Conservation (phyloP, 2,113 vertebrate genomes). For the Manacus vitellinus region DNA sequence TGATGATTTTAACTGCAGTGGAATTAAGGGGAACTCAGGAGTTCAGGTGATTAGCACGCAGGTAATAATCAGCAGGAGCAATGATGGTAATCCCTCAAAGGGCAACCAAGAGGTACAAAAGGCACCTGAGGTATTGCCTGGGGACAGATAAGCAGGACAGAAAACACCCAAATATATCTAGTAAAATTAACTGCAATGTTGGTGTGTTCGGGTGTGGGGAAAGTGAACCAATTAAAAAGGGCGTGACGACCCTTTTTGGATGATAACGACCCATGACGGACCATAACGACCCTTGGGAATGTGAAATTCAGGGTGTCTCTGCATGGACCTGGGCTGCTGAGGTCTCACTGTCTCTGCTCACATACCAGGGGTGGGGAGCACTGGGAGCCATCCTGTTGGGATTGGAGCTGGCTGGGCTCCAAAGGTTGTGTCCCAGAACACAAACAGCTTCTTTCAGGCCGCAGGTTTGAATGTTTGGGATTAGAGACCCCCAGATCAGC, state of each 20-base stretch:
- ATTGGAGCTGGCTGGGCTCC: background rate
- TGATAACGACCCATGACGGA: background rate
- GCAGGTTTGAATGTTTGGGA: background rate
- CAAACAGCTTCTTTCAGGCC: background rate
- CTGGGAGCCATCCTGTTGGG: background rate
- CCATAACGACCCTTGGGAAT: background rate
- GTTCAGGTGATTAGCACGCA: background rate
- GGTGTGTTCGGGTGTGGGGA: background rate
- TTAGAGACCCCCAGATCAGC: background rate
- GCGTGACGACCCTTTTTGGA: background rate
- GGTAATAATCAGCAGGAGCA: background rate
- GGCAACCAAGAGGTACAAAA: background rate
- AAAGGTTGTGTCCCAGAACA: background rate
- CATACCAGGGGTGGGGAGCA: background rate
- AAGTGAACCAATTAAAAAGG: background rate
- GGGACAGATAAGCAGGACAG: background rate
- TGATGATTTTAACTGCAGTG: background rate
- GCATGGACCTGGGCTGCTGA: background rate
- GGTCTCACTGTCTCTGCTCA: background rate
- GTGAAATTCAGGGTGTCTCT: background rate
- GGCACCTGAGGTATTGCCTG: background rate
- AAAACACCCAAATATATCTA: background rate
- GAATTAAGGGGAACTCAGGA: background rate
- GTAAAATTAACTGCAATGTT: background rate
- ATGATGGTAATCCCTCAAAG: constrained; percentile 2